Evolutionary conservation across 2,888 invertebrate species (phyloP), one percentile per base, ranked within the genome.

Genomic region (Arrhopalites spinosus): DNA sequence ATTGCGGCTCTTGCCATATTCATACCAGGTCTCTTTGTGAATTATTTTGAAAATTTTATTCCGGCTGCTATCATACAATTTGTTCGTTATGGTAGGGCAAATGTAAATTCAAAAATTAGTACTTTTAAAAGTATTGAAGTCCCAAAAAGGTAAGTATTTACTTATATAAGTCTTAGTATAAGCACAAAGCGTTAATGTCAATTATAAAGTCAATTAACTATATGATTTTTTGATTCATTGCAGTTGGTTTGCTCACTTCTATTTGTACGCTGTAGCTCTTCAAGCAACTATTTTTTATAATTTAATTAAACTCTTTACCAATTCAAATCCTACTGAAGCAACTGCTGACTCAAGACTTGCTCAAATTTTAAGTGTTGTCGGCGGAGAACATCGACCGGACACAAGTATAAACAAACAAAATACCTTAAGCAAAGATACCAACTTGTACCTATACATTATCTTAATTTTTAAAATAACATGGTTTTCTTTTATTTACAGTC

Each of bases 201-300:
- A 29, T 73, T 59, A 36, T 73, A 63, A 67, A 56, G 45, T 47
- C 13, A 67, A 70, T 13, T 8, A 43, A 17, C n/a, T n/a, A n/a
- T n/a, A 17, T 36, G 56, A 70, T 15, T 23, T 25, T 74, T 50
- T 17, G n/a, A 23, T 43, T 61, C n/a, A n/a, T n/a, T n/a, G n/a
- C 61, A 88, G 88, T 43, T 92, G 91, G 88, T 95, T 93, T 83
- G 88, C 87, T 82, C 94, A 95, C 86, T 94, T 94, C 84, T 95
- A 95, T 84, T 84, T 90, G 7, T 90, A 91, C 83, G 90, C 93
- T 0, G 86, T 89, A 1, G 80, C 90, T 30, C 87, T 89, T 82
- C 89, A 90, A 72, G 84, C 85, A n/a, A 74, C 85, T 0, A 85
- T 87, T 23, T 84, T 90, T 17, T 78, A 85, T n/a, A 85, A 90